Evolutionary conservation across 2,888 invertebrate genomes (phyloP).

Genomic region (Cantharis nigra): DNA sequence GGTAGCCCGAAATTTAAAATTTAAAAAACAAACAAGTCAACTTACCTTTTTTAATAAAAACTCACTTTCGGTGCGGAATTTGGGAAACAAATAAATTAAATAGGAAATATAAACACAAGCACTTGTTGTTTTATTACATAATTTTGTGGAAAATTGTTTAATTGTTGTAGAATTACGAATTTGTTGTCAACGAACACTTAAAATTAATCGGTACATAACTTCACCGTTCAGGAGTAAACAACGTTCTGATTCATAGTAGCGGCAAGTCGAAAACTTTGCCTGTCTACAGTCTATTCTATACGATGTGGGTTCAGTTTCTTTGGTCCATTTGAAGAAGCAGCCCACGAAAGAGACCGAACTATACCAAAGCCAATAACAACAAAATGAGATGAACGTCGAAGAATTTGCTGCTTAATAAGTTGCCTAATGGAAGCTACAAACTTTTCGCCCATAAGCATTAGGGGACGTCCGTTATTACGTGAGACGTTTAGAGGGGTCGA

Average conservation of each 20-base stretch:
- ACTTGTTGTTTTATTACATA: background rate
- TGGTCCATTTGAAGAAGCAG: conserved; percentile 20
- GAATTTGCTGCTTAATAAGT: conserved; percentile 3
- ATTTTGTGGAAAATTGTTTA: background rate
- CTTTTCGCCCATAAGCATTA: background rate
- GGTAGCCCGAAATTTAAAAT: background rate
- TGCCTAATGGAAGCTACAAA: background rate
- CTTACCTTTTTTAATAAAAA: background rate
- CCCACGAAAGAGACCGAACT: background rate
- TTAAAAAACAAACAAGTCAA: background rate
- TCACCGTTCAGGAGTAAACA: background rate
- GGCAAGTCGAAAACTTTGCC: background rate
- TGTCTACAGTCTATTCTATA: background rate
- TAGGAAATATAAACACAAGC: background rate
- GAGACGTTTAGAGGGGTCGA: too few species aligned
- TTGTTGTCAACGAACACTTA: background rate
- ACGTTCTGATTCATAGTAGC: background rate
- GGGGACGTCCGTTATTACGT: too few species aligned
- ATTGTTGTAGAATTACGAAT: background rate
- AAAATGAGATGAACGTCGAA: background rate
- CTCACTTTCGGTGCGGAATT: background rate
- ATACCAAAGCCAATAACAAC: background rate
- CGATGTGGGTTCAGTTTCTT: conserved; percentile 19
- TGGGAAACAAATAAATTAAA: background rate
- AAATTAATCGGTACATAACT: background rate